Conservation (phyloP, 2,888 invertebrate genomes). For the Coelopa pilipes region DNA sequence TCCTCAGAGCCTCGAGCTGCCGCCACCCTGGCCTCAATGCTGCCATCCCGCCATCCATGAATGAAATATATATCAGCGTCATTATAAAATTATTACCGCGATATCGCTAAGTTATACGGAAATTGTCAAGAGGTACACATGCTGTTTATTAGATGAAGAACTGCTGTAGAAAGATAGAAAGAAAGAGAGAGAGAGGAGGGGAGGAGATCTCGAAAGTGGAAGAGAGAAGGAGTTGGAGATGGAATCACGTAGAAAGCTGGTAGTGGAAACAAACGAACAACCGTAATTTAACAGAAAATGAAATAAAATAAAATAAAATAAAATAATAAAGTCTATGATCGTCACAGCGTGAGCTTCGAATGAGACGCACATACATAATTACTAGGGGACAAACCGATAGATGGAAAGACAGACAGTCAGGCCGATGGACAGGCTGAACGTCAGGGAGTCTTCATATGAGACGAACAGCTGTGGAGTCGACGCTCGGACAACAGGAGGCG, state of each 20-base stretch:
- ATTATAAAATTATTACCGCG: not conserved
- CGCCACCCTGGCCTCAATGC: not conserved
- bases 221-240: not conserved
- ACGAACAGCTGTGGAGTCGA: not conserved
- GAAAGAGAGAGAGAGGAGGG: constrained; percentile 3
- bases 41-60: not conserved
- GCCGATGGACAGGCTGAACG: not conserved
- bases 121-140: constrained; percentile 2
- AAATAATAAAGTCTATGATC: not conserved
- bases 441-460: not conserved
- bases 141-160: not conserved
- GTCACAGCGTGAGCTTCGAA: constrained; percentile 5
- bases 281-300: constrained; percentile 16
- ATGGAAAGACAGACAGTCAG: not conserved
- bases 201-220: no score
- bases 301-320: not conserved
- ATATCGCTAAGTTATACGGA: constrained; percentile 21
- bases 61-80: constrained; percentile 22
- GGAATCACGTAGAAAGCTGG: no score
- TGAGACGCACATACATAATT: constrained; percentile 5
- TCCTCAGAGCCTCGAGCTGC: not conserved
- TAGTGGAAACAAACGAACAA: not conserved
- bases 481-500: constrained; percentile 17
- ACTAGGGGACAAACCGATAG: not conserved
- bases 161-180: not conserved